Conservation (phyloP, 2,797 vertebrate species). For the Cercopithecus petaurista region DNA sequence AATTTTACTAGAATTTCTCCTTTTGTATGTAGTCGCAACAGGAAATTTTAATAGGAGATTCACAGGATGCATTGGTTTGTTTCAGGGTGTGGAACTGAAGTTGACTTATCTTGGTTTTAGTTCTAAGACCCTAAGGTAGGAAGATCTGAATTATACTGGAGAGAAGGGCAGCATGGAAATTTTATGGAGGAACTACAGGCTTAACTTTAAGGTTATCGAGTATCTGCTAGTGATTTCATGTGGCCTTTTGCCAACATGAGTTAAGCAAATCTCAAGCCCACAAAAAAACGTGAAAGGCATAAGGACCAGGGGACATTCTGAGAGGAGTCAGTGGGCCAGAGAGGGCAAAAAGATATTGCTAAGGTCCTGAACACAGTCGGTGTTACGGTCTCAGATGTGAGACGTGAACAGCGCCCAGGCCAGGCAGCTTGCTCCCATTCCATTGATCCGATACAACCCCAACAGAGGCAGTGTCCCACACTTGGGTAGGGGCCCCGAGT, state of each 20-base stretch:
- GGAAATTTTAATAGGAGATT: constrained; percentile 29
- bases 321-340: background rate
- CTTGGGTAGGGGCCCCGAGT: background rate
- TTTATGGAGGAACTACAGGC: background rate
- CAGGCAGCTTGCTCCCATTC: background rate
- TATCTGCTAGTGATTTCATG: background rate
- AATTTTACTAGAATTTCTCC: background rate
- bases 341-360: background rate
- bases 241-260: background rate
- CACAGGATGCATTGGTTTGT: constrained; percentile 12
- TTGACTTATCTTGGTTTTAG: background rate
- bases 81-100: background rate
- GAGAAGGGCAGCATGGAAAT: background rate
- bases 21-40: constrained; percentile 18
- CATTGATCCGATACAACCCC: background rate
- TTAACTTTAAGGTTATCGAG: background rate
- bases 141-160: background rate
- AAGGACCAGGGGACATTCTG: background rate
- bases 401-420: background rate
- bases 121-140: background rate
- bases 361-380: background rate
- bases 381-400: background rate
- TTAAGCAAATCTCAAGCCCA: background rate
- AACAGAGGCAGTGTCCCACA: background rate
- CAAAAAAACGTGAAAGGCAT: background rate